A percentile compares a stretch with the other conserved stretches of the same genome.
Conservation (phyloP, 2,888 invertebrate genomes). For the Pilophorus perplexus region DNA sequence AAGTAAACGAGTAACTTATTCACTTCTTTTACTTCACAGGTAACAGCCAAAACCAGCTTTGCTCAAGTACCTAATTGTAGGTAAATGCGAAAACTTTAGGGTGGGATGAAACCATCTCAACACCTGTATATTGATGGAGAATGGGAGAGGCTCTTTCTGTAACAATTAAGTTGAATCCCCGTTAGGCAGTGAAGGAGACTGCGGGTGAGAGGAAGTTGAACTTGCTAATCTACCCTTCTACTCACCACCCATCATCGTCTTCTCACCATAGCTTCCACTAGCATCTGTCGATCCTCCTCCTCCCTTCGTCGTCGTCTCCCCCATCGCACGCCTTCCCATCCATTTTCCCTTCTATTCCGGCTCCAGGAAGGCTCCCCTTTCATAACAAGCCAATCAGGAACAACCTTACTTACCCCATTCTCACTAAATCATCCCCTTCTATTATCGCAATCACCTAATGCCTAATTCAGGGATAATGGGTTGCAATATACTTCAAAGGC, state of each 20-base stretch:
- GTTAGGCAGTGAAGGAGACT: neutral
- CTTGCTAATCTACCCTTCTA: slow-evolving; percentile 10
- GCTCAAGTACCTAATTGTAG: too few species aligned
- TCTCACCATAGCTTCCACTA: neutral
- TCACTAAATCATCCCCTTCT: too few species aligned
- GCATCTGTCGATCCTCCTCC: neutral
- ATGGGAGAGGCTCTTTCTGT: neutral
- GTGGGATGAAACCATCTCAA: too few species aligned
- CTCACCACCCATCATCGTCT: neutral
- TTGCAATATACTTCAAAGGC: too few species aligned
- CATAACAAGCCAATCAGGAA: slow-evolving; percentile 21
- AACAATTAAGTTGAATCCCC: slow-evolving; percentile 24
- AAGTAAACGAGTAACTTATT: too few species aligned
- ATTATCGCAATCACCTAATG: too few species aligned
- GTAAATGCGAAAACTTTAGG: too few species aligned
- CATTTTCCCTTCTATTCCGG: neutral
- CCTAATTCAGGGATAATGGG: too few species aligned
- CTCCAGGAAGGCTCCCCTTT: slow-evolving; percentile 12
- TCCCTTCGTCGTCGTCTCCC: neutral
- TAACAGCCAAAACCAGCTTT: too few species aligned
- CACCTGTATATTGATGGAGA: too few species aligned
- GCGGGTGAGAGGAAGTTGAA: slow-evolving; percentile 12
- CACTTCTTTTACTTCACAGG: too few species aligned
- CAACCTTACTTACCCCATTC: slow-evolving; percentile 2
- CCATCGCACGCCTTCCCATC: neutral